Conservation (phyloP, 2,113 vertebrate genomes). For the Pampusana beccarii region DNA sequence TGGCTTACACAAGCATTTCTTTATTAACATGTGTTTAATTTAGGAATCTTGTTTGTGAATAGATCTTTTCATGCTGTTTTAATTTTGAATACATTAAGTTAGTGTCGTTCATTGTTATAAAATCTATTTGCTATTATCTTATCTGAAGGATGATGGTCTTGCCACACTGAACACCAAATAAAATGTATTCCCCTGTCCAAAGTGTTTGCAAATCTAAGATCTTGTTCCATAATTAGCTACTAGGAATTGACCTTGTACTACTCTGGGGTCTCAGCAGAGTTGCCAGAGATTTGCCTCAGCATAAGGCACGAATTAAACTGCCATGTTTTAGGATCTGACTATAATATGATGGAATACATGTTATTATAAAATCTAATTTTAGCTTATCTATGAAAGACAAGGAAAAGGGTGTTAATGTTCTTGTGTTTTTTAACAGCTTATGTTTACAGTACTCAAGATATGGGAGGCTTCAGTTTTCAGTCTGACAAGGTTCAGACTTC, state of each 20-base stretch:
- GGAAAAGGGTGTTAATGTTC: background rate
- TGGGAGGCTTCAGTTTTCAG: background rate
- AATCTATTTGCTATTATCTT: background rate
- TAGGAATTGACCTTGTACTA: background rate
- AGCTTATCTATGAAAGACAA: background rate
- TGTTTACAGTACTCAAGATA: background rate
- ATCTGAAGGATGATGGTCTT: background rate
- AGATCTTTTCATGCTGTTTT: background rate
- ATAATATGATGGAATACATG: background rate
- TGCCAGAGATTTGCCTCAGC: background rate
- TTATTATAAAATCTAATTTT: background rate
- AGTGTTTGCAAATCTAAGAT: background rate
- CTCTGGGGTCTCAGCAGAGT: background rate
- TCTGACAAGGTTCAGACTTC: background rate
- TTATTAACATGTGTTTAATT: background rate
- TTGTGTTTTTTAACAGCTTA: background rate
- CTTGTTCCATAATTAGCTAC: background rate
- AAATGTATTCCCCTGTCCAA: background rate
- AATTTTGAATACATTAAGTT: background rate
- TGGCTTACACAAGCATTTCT: background rate
- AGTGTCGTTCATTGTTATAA: background rate
- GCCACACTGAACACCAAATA: background rate
- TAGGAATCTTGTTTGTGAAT: background rate
- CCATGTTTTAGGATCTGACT: background rate
- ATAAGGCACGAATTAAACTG: background rate